These are phyloP conservation scores for Momotus momota DNA, from an alignment of 2,797 vertebrate species.

Conservation along the genomic window DNA sequence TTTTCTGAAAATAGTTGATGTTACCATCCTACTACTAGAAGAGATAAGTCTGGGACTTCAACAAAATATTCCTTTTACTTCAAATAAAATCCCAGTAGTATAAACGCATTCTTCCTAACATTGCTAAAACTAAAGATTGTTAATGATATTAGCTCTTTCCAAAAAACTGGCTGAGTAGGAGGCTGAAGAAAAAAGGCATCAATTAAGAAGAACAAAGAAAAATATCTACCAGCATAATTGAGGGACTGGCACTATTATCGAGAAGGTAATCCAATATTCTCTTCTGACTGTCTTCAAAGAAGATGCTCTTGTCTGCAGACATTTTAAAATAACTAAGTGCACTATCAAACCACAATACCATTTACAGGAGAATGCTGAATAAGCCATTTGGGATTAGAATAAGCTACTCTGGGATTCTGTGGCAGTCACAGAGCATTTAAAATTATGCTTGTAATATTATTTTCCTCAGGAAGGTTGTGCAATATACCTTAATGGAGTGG, in stretches of 20 bases:
- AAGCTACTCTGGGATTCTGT: not conserved
- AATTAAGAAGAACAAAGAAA: constrained; percentile 19
- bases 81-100: not conserved
- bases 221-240: not conserved
- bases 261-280: constrained; percentile 4
- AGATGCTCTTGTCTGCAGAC: not conserved
- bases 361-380: not conserved
- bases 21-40: not conserved
- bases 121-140: not conserved
- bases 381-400: not conserved
- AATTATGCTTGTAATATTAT: not conserved
- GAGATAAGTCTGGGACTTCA: not conserved
- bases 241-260: not conserved
- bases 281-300: not conserved
- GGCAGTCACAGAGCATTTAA: not conserved
- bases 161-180: not conserved
- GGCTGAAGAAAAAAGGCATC: not conserved
- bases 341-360: not conserved
- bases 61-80: not conserved
- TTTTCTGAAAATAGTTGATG: not conserved
- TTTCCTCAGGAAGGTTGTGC: not conserved
- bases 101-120: not conserved
- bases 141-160: not conserved
- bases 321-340: constrained; percentile 21
- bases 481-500: not conserved